These are phyloP conservation scores for Sycophaga agraensis DNA, from an alignment of 1,140 invertebrate species.

Conservation along the genomic window DNA sequence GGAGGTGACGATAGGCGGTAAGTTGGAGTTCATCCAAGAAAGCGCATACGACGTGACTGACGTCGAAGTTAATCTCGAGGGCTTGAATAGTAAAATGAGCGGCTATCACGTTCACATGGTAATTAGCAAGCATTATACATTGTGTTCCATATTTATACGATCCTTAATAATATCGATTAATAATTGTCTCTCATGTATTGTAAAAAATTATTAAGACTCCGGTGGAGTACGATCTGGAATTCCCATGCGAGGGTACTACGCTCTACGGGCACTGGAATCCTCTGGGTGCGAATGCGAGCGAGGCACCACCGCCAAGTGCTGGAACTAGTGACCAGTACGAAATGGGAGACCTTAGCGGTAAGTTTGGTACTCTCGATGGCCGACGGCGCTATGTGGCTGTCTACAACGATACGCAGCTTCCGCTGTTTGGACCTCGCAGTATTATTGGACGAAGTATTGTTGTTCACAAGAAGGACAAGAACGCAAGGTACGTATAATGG, in stretches of 20 bases:
- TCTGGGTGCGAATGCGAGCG: slow-evolving; percentile 64
- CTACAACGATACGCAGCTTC: slow-evolving; percentile 83
- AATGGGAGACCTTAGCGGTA: slow-evolving; percentile 87
- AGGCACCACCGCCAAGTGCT: slow-evolving; percentile 62
- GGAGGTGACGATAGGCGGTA: slow-evolving; percentile 65
- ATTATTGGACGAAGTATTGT: slow-evolving; percentile 87
- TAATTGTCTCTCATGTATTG: no score
- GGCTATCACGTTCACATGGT: slow-evolving; percentile 86
- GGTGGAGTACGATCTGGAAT: slow-evolving; percentile 77
- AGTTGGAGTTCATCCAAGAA: slow-evolving; percentile 80
- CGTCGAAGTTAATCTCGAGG: slow-evolving; percentile 76
- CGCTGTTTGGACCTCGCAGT: slow-evolving; percentile 80
- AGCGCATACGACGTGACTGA: slow-evolving; percentile 82
- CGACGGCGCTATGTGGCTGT: slow-evolving; percentile 59
- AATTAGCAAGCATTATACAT: neutral
- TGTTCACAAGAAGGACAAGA: slow-evolving; percentile 72
- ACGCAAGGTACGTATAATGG: no score
- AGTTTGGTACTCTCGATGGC: slow-evolving; percentile 76
- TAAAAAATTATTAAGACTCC: slow-evolving; percentile 76
- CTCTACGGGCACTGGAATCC: slow-evolving; percentile 86
- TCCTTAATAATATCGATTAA: no score
- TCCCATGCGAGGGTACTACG: slow-evolving; percentile 81
- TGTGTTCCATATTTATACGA: no score
- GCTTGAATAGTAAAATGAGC: slow-evolving; percentile 64
- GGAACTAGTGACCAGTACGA: slow-evolving; percentile 84